Evolutionary conservation across 2,888 invertebrate species (phyloP), one percentile per base, ranked within the genome.

Genomic region (Drosophila lacicola): DNA sequence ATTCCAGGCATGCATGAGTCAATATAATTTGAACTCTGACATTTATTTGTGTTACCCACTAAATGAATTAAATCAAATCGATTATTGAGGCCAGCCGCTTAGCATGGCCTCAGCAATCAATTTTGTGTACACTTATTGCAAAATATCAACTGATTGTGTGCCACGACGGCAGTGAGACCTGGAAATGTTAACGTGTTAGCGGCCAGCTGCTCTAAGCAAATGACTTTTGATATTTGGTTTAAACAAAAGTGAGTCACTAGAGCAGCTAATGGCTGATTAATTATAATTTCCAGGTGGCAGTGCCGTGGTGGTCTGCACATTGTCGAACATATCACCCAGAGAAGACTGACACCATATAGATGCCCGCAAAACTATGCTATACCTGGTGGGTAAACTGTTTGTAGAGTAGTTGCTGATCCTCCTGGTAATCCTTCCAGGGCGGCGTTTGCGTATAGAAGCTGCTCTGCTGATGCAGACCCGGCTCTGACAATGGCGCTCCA

Each of bases 381-480:
- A 89, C 83, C 72, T 89, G 88, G 21, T 78, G 77, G 21, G 88
- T 70, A 60, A 80, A 91, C 36, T 83, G 78, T 25, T 85, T 85
- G 56, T 79, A 89, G 64, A 62, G 47, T 19, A 62, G 68, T 34
- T 66, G 78, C 37, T 61, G 74, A 55, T 92, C 92, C 77, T 93
- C 92, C 42, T 65, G 90, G 63, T 90, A 93, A 58, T 92, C 93
- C 82, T 91, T 93, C 92, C 92, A 93, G 9, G 92, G 92, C 44
- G 93, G 92, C 36, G 93, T 92, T 54, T 92, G 92, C 11, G 91
- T 87, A 64, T 91, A 92, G 75, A 92, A 92, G 71, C 92, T 92
- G 75, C 92, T 93, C 49, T 83, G 90, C 45, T 92, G 92, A 80
- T 92, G 92, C 62, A 90, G 72, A 4, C 64, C 78, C 19, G 67